A percentile compares a stretch with the other conserved stretches of the same genome.
Conservation (phyloP, 2,113 vertebrate species). For the Ochotona princeps region DNA sequence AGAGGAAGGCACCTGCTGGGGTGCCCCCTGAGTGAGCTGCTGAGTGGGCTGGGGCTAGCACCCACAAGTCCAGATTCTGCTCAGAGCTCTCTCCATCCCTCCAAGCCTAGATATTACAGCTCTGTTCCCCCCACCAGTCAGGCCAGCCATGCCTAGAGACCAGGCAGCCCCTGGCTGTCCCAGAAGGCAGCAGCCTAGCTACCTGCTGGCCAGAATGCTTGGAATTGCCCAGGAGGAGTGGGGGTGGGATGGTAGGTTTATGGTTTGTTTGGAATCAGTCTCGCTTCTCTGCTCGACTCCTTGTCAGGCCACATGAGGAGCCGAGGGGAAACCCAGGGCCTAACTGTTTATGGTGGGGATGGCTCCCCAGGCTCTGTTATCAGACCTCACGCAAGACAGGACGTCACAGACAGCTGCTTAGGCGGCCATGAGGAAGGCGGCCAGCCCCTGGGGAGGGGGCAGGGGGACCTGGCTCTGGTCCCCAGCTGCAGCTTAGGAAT, state of each 20-base stretch:
- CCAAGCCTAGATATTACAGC: not conserved
- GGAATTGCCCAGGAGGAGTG: slow-evolving; percentile 57
- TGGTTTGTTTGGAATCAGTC: slow-evolving; percentile 54
- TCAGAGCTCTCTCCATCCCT: not conserved
- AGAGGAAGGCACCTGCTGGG: not conserved
- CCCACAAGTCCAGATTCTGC: not conserved
- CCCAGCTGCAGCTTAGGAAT: not conserved
- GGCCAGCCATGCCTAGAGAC: not conserved
- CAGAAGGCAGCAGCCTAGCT: slow-evolving; percentile 15
- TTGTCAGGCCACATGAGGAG: slow-evolving; percentile 39
- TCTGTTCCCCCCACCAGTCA: not conserved
- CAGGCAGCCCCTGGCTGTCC: not conserved
- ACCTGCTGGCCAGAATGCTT: slow-evolving; percentile 73
- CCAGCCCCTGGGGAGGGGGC: not conserved
- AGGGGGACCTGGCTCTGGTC: not conserved
- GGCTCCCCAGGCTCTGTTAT: slow-evolving; percentile 42
- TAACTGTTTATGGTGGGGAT: slow-evolving; percentile 58
- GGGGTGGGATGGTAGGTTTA: not conserved
- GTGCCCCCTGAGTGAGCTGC: not conserved
- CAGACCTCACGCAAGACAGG: slow-evolving; percentile 56
- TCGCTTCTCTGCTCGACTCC: slow-evolving; percentile 4
- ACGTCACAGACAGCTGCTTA: not conserved
- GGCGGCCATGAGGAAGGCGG: not conserved
- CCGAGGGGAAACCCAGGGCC: not conserved
- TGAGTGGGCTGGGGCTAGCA: not conserved